These are phyloP conservation scores for Colinus virginianus DNA, from an alignment of 2,113 vertebrate genomes.

Conservation along the genomic window DNA sequence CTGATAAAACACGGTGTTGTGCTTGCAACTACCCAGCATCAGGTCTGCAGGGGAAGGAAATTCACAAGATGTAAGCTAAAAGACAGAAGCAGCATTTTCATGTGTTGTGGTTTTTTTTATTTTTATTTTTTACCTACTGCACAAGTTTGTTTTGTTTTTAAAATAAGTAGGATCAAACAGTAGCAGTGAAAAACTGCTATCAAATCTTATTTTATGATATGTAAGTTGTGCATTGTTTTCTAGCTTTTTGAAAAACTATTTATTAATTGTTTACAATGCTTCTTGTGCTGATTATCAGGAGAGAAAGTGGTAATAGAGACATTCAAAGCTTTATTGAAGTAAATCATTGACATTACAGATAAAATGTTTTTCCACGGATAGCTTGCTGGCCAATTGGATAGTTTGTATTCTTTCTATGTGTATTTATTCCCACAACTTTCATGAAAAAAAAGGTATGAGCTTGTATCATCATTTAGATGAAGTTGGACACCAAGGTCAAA, in stretches of 20 bases:
- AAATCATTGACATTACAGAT: not conserved
- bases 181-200: not conserved
- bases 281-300: not conserved
- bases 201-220: not conserved
- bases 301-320: not conserved
- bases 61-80: not conserved
- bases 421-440: not conserved
- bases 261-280: not conserved
- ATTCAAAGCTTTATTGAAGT: not conserved
- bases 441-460: not conserved
- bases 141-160: not conserved
- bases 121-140: not conserved
- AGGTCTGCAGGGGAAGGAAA: constrained; percentile 17
- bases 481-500: not conserved
- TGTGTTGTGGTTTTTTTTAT: not conserved
- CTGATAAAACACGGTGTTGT: not conserved
- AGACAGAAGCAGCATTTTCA: not conserved
- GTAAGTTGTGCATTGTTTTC: not conserved
- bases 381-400: not conserved
- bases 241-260: not conserved
- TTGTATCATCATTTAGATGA: not conserved
- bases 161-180: not conserved
- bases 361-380: not conserved
- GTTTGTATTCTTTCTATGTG: not conserved
- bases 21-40: not conserved